Evolutionary conservation across 2,888 invertebrate genomes (phyloP), one percentile per base, ranked within the genome.

Genomic region (Apoda limacodes): DNA sequence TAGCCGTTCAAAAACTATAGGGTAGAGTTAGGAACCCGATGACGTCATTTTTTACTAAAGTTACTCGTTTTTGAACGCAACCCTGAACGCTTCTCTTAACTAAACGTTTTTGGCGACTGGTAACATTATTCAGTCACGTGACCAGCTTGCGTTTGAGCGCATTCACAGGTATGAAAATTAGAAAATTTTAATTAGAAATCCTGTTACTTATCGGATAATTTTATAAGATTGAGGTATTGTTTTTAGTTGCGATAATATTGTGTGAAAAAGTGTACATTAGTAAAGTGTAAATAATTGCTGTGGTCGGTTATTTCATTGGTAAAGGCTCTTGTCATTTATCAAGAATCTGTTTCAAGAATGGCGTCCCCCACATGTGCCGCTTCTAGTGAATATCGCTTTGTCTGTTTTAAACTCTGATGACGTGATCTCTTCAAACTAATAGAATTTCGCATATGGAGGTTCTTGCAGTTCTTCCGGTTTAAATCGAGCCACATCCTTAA

Each of bases 321-420:
- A 72, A 74, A 70, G 75, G 67, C 17, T 5, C 5, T 70, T 85
- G 84, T 84, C 85, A 85, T 76, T 83, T 82, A 81, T 80, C 82
- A 72, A 83, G 82, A 83, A 78, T 83, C 83, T 84, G 82, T 81
- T 82, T 82, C 83, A 82, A 83, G 85, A 86, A 87, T 87, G 87
- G 87, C 87, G 87, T 87, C 87, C 83, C 81, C 85, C 86, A 86
- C 87, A 87, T 87, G 86, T 83, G 82, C 78, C 72, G 80, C 63
- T 64, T 57, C 60, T 64, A 62, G 66, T 62, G 60, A 61, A 65
- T 72, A 69, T 71, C 68, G 58, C 55, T 57, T 65, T 53, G 61
- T 55, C 55, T 50, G 60, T 64, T 58, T 55, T 55, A 55, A 58
- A 61, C 61, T 60, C 52, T 58, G 66, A 64, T 75, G 68, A 69